Evolutionary conservation across 2,888 invertebrate genomes (phyloP), one percentile per base, ranked within the genome.

Genomic region (Halocaridina rubra): DNA sequence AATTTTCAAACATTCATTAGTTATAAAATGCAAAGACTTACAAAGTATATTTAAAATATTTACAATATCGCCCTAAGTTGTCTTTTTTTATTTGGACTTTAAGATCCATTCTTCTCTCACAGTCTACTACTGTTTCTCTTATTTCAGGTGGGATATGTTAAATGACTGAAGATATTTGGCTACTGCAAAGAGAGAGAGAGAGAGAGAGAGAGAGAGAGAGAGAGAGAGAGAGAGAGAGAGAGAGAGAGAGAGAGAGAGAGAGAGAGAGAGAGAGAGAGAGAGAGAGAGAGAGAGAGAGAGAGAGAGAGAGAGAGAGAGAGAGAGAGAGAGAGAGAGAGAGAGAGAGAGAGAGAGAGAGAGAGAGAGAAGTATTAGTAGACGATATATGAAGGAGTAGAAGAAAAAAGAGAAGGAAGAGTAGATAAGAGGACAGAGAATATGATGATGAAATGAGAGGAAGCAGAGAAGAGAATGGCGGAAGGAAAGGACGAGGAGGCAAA

Each of bases 191-290:
- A 22, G 74, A 74, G 46, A 3, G 39, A 39, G 13, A 7, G 71
- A 30, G 30, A 30, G 30, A n/a, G 32, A 59, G 76, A 46, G 76
- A 76, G 76, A 46, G 76, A 57, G 57, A 57, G 76, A 46, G 29
- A 76, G 59, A 59, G 57, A 53, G 46, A 76, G 46, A 76, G 57
- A 57, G 29, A 57, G 57, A 57, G 75, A 29, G 53, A 57, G 75
- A 46, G 75, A 29, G 75, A 57, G 75, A 57, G 57, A 57, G 57
- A 57, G 75, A 57, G 57, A 46, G 46, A 57, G 29, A 57, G 46
- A 29, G 29, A 13, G 29, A 16, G 29, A 24, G 29, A 75, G 27
- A 57, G n/a, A 53, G 32, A 30, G 24, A 5, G 39, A 67, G 53
- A 29, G 69, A 27, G 39, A 24, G 32, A 33, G 27, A 39, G 32